Conservation (phyloP, 2,797 vertebrate species). For the Cephalopachus bancanus region DNA sequence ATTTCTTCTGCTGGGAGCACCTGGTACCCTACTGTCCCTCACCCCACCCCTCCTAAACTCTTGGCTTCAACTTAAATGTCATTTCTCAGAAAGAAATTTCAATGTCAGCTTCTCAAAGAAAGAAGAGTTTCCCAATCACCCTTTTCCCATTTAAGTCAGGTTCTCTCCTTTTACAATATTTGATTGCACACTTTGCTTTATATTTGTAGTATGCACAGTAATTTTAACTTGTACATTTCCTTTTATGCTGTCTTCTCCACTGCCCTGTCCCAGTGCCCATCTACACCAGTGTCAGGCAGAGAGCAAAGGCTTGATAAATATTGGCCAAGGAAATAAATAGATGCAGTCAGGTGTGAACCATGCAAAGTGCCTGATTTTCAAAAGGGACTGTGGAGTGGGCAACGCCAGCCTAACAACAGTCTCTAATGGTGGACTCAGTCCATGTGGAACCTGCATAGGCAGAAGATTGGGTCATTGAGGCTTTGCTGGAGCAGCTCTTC, state of each 20-base stretch:
- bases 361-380: background rate
- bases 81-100: conserved; percentile 35
- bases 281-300: background rate
- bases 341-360: background rate
- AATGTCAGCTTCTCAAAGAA: background rate
- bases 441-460: fast-evolving
- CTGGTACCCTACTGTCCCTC: fast-evolving
- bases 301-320: background rate
- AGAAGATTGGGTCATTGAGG: background rate
- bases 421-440: background rate
- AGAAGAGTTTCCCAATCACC: background rate
- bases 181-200: background rate
- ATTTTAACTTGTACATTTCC: background rate
- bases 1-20: background rate
- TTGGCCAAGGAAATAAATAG: background rate
- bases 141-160: background rate
- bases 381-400: background rate
- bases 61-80: background rate
- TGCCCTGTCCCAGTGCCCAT: background rate
- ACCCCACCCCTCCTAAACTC: background rate
- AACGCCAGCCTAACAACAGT: background rate
- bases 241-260: background rate
- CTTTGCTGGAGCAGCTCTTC: background rate
- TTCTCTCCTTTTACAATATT: background rate
- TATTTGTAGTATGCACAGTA: background rate